Evolutionary conservation across 35 echinoderm and acorn worm species (phyloP).

Genomic region (Heliocidaris tuberculata): DNA sequence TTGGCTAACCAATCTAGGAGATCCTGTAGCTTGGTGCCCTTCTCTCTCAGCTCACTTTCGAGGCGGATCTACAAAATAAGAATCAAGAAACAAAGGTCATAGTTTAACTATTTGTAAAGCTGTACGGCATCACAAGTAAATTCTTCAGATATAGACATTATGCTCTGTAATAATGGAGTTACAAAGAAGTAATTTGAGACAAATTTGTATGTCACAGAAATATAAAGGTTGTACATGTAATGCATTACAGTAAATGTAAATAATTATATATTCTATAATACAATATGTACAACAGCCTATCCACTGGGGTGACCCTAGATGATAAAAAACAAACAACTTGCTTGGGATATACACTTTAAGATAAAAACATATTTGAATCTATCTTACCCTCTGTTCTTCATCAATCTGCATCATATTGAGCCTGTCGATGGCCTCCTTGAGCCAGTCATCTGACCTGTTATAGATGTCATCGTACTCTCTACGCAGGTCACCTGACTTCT

Average conservation of each 20-base stretch:
- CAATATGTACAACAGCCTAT: too few relatives aligned
- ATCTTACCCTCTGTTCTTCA: slow-evolving; percentile 70
- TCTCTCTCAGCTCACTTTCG: slow-evolving; percentile 61
- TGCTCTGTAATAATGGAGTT: too few relatives aligned
- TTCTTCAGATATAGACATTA: too few relatives aligned
- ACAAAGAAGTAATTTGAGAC: not conserved
- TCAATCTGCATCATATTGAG: slow-evolving; percentile 73
- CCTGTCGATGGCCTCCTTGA: slow-evolving; percentile 65
- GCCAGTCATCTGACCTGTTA: slow-evolving; percentile 69
- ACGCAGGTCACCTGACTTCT: slow-evolving; percentile 48
- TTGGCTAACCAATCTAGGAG: slow-evolving; percentile 86
- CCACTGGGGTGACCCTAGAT: too few relatives aligned
- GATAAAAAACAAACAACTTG: too few relatives aligned
- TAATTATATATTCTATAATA: too few relatives aligned
- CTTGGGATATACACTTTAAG: too few relatives aligned
- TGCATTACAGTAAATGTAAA: too few relatives aligned
- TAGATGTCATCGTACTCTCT: slow-evolving; percentile 68
- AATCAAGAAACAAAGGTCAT: not conserved
- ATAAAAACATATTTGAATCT: too few relatives aligned
- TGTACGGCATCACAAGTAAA: too few relatives aligned
- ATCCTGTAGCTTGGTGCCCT: slow-evolving; percentile 68
- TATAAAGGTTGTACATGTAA: not conserved
- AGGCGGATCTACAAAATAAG: slow-evolving; percentile 47
- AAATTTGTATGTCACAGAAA: not conserved
- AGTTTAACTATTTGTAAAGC: not conserved